Evolutionary conservation across 2,113 vertebrate genomes (phyloP), one percentile per base, ranked within the genome.

Genomic region (Charadrius vociferus): DNA sequence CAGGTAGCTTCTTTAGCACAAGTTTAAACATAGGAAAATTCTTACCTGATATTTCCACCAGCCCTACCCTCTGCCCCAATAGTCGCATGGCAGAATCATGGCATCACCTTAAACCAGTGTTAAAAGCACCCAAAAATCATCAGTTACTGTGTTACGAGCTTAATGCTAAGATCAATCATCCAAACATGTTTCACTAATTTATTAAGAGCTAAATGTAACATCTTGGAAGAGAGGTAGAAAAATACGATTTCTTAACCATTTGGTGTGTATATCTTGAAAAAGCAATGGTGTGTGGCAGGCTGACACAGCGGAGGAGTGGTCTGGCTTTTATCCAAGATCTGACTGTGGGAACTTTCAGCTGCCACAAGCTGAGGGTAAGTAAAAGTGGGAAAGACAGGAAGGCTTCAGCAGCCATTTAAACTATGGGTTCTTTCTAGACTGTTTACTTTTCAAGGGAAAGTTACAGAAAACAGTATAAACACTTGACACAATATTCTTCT

Each of bases 1-100:
- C 98, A 95, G 97, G 98, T 98, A 98, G 97, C 97, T 91, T 96
- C 90, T 97, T 86, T 9, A 67, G 90, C 77, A 56, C 92, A 95
- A 88, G 53, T 96, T 95, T 81, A 83, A 95, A 78, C 41, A 52
- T 0, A 62, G 23, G 41, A 96, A 88, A 83, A 62, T 77, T 95
- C 96, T 97, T 94, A 93, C 88, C 96, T 96, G 90, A 0, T 68
- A 78, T 78, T 95, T 92, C 92, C 94, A 96, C 80, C 83, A 97
- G 85, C 91, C 95, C 91, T 85, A 93, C 55, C 66, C 94, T 95
- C 37, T 94, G 74, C 66, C 86, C 72, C 37, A 59, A 49, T 1
- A 82, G 62, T 22, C 5, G 3, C 70, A 37, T 49, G 83, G 85
- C 80, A 96, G 71, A 96, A 81, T 47, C 88, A 67, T 12, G 67